A percentile compares a stretch with the other conserved stretches of the same genome.
Evolutionary conservation across 1,140 invertebrate genomes (phyloP).

Genomic region (Drosophila bocki): DNA sequence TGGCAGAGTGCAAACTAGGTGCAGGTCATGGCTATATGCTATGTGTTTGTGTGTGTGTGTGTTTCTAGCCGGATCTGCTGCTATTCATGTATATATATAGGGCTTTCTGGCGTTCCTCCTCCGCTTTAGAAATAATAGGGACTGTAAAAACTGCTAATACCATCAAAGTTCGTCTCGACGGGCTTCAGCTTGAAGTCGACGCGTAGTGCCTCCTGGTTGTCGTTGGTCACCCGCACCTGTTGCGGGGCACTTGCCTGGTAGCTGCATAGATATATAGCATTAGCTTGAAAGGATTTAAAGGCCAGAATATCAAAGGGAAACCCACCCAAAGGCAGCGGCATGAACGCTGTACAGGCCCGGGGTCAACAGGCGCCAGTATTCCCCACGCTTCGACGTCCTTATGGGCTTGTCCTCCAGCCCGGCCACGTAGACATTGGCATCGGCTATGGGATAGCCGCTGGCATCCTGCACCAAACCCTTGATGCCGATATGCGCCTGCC

Average conservation of each 20-base stretch:
- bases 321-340: constrained; percentile 90
- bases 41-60: background rate
- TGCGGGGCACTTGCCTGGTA: constrained; percentile 73
- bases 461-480: constrained; percentile 88
- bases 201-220: constrained; percentile 71
- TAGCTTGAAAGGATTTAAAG: background rate
- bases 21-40: constrained; percentile 35
- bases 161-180: constrained; percentile 77
- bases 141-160: constrained; percentile 85
- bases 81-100: constrained; percentile 20
- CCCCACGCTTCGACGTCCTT: constrained; percentile 90
- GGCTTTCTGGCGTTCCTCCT: constrained; percentile 5
- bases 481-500: constrained; percentile 93
- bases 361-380: constrained; percentile 94
- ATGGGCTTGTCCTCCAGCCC: constrained; percentile 90
- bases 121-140: constrained; percentile 77
- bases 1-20: constrained; percentile 32
- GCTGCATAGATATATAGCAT: constrained; percentile 31
- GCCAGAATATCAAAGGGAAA: background rate
- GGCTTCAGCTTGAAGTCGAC: constrained; percentile 82
- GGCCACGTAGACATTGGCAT: constrained; percentile 90
- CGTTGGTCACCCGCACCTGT: constrained; percentile 75
- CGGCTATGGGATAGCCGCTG: constrained; percentile 87
- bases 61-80: constrained; percentile 25
- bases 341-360: constrained; percentile 92